Evolutionary conservation across 2,888 invertebrate genomes (phyloP).

Genomic region (Diarsia rubi): DNA sequence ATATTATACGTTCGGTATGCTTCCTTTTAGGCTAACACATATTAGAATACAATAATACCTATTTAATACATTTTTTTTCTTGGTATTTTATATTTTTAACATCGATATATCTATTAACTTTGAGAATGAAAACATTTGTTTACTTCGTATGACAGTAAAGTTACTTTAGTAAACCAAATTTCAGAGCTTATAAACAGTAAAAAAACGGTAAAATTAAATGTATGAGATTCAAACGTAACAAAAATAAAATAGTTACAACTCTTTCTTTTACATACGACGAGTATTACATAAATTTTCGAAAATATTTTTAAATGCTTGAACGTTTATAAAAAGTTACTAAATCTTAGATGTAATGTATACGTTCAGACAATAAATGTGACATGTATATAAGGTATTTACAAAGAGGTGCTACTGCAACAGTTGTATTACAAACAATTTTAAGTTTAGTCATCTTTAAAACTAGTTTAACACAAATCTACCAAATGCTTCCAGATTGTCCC

Average conservation of each 20-base stretch:
- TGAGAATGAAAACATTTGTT: slow-evolving; percentile 32
- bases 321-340: slow-evolving; percentile 1
- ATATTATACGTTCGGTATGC: slow-evolving; percentile 4
- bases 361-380: slow-evolving; percentile 21
- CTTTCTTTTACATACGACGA: neutral
- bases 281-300: neutral
- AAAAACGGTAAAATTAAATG: neutral
- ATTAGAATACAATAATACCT: neutral
- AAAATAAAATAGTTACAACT: slow-evolving; percentile 12
- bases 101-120: slow-evolving; percentile 31
- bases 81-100: slow-evolving; percentile 16
- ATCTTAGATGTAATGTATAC: slow-evolving; percentile 5
- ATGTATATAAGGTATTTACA: slow-evolving; percentile 27
- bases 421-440: neutral
- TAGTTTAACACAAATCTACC: neutral
- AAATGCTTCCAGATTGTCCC: neutral
- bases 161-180: slow-evolving; percentile 7
- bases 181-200: slow-evolving; percentile 1
- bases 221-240: slow-evolving; percentile 3
- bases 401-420: slow-evolving; percentile 17
- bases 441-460: neutral
- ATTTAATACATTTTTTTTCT: neutral
- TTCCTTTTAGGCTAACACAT: neutral
- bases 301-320: slow-evolving; percentile 39
- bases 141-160: neutral